Percentiles rank a stretch among this genome's conserved stretches.
Evolutionary conservation across 2,797 vertebrate species (phyloP).

Genomic region (Cyprinella venusta): DNA sequence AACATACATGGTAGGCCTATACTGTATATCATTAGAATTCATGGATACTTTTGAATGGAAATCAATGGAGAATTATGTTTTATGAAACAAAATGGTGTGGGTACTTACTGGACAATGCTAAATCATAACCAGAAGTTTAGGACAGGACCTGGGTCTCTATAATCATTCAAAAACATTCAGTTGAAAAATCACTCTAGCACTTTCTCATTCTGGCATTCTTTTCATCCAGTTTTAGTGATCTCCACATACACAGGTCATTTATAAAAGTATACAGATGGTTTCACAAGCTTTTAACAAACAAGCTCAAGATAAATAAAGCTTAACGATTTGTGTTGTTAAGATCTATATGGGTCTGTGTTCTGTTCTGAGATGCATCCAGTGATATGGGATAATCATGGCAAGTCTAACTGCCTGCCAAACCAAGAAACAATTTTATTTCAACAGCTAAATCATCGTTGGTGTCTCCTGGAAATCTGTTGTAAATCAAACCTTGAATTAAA

Average conservation of each 20-base stretch:
- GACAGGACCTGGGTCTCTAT: background rate
- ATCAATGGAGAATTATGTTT: background rate
- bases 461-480: constrained; percentile 35
- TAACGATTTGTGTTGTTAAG: constrained; percentile 10
- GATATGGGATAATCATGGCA: background rate
- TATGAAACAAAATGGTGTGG: background rate
- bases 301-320: background rate
- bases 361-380: background rate
- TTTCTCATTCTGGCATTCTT: background rate
- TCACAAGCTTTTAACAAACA: background rate
- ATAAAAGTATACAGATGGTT: background rate
- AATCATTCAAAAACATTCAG: background rate
- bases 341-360: background rate
- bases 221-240: background rate
- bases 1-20: background rate
- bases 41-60: background rate
- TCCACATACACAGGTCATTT: background rate
- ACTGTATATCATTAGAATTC: background rate
- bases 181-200: background rate
- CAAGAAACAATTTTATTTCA: constrained; percentile 38
- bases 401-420: constrained; percentile 21
- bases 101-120: background rate
- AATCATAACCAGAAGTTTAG: background rate
- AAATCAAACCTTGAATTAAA: constrained; percentile 38
- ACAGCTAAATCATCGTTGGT: constrained; percentile 22